These are phyloP conservation scores for Anoura caudifer DNA, from an alignment of 2,113 vertebrate genomes.

Conservation along the genomic window DNA sequence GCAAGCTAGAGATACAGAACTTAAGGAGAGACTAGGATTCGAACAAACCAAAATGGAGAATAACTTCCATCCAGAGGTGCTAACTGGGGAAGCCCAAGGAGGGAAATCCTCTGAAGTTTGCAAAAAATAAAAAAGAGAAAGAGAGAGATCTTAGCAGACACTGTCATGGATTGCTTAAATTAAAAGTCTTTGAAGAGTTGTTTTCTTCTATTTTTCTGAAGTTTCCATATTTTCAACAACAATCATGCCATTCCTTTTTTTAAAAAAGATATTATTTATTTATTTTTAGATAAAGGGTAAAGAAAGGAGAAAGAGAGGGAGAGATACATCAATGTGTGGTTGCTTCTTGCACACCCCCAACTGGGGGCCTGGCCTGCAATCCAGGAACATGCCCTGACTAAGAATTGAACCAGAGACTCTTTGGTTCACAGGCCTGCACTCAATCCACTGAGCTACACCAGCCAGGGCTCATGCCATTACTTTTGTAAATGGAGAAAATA, in stretches of 20 bases:
- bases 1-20: background rate
- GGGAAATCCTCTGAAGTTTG: background rate
- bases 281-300: too few species aligned
- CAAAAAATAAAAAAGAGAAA: background rate
- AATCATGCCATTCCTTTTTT: background rate
- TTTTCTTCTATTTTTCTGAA: background rate
- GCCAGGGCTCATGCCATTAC: background rate
- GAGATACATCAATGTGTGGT: too few species aligned
- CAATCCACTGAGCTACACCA: too few species aligned
- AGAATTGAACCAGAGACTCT: too few species aligned
- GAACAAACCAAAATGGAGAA: background rate
- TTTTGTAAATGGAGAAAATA: background rate
- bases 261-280: too few species aligned
- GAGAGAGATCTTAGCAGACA: background rate
- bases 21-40: background rate
- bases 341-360: too few species aligned
- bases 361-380: too few species aligned
- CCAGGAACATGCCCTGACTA: too few species aligned
- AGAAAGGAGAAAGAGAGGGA: too few species aligned
- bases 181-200: background rate
- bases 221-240: background rate
- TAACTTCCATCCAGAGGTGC: background rate
- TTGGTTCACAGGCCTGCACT: too few species aligned
- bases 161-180: background rate
- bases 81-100: background rate